Evolutionary conservation across 2,113 vertebrate genomes (phyloP).

Genomic region (Solea senegalensis): DNA sequence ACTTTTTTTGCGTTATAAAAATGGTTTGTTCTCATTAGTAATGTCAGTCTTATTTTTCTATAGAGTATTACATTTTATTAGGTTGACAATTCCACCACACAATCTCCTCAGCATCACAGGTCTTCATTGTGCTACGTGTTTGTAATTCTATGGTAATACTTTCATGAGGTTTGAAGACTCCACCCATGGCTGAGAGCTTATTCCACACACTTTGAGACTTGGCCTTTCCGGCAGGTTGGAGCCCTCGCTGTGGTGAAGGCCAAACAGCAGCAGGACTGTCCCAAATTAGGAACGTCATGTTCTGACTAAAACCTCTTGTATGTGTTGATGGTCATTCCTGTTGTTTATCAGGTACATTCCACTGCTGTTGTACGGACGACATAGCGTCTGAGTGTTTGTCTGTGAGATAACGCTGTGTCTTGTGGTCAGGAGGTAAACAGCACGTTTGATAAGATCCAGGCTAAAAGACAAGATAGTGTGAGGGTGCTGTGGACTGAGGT

Average conservation of each 20-base stretch:
- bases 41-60: constrained; percentile 54
- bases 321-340: constrained; percentile 14
- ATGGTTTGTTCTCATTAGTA: constrained; percentile 64
- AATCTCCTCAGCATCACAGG: constrained; percentile 30
- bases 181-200: constrained; percentile 16
- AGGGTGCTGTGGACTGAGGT: constrained; percentile 17
- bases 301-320: constrained; percentile 14
- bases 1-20: constrained; percentile 54
- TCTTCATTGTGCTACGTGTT: constrained; percentile 39
- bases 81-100: constrained; percentile 29
- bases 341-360: constrained; percentile 40
- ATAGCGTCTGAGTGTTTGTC: constrained; percentile 37
- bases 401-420: constrained; percentile 37
- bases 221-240: background rate
- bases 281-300: constrained; percentile 4
- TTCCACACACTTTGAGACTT: constrained; percentile 31
- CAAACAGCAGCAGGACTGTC: constrained; percentile 8
- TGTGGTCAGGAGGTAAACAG: constrained; percentile 88
- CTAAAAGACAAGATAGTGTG: constrained; percentile 64
- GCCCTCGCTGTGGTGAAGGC: constrained; percentile 1
- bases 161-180: constrained; percentile 47
- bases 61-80: constrained; percentile 49
- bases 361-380: constrained; percentile 35
- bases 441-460: constrained; percentile 73
- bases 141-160: constrained; percentile 58